Conservation (phyloP, 2,888 invertebrate genomes). For the Punctoribates punctum region DNA sequence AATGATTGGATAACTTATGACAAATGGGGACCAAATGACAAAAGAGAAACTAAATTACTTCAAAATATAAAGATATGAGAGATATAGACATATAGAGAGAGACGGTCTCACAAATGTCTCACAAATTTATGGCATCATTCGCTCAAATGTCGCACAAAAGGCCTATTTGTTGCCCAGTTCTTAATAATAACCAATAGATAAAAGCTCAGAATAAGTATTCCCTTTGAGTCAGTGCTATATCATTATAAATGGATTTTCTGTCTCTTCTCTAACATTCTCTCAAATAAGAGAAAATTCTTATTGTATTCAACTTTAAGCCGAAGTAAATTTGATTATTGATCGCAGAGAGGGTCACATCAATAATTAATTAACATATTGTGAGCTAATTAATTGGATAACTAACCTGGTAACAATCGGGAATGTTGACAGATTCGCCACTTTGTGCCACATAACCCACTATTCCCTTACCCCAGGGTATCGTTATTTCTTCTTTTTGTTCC, state of each 20-base stretch:
- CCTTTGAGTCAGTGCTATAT: slow-evolving; percentile 12
- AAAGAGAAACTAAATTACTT: slow-evolving; percentile 7
- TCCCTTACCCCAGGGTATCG: slow-evolving; percentile 90
- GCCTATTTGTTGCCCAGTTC: not conserved
- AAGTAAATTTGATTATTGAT: not conserved
- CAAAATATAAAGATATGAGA: slow-evolving; percentile 17
- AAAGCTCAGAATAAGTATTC: not conserved
- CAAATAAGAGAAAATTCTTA: too few relatives aligned
- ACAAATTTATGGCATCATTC: not conserved
- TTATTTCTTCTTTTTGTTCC: slow-evolving; percentile 85
- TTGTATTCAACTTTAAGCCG: not conserved
- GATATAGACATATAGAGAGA: too few relatives aligned
- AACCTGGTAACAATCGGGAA: slow-evolving; percentile 83
- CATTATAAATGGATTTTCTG: slow-evolving; percentile 15
- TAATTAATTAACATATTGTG: not conserved
- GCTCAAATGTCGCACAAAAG: not conserved
- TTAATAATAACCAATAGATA: slow-evolving; percentile 13
- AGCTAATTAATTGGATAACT: not conserved
- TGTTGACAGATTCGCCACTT: slow-evolving; percentile 87
- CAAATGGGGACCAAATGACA: slow-evolving; percentile 1
- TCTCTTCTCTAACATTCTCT: not conserved
- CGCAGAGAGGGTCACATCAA: too few relatives aligned
- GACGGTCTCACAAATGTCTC: too few relatives aligned
- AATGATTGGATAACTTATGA: not conserved
- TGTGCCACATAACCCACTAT: slow-evolving; percentile 92